phyloP scores from a whole-genome alignment of 1,140 invertebrate species.

The Popillia japonica region DNA sequence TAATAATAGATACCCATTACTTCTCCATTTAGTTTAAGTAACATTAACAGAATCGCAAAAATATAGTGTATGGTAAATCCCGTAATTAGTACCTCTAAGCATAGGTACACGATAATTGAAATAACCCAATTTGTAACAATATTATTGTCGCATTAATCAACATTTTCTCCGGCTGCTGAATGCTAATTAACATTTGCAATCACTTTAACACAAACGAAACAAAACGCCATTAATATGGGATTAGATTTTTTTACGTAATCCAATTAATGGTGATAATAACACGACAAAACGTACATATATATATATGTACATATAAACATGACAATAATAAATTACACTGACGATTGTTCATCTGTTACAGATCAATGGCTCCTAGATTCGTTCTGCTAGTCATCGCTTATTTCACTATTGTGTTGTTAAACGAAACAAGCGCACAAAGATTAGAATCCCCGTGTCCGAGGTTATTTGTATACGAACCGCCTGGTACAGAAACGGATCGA shows the following conservation, averaged over 20 bases:
- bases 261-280: too few relatives aligned
- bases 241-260: too few relatives aligned
- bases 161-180: background rate
- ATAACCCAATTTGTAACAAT: too few relatives aligned
- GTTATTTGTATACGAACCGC: conserved; percentile 60
- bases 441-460: conserved; percentile 59
- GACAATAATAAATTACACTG: too few relatives aligned
- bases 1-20: background rate
- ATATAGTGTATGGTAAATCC: background rate
- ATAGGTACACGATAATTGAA: background rate
- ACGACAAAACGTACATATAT: too few relatives aligned
- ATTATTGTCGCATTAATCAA: too few relatives aligned
- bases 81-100: background rate
- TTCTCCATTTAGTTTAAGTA: background rate
- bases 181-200: background rate
- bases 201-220: too few relatives aligned
- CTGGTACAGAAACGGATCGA: conserved; percentile 53
- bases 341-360: background rate
- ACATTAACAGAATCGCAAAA: background rate
- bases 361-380: conserved; percentile 1
- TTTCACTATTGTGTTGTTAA: background rate
- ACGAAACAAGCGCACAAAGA: background rate
- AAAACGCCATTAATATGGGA: too few relatives aligned
- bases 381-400: background rate
- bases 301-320: too few relatives aligned